Conservation (phyloP, 2,113 vertebrate species). For the Grammomys surdaster region DNA sequence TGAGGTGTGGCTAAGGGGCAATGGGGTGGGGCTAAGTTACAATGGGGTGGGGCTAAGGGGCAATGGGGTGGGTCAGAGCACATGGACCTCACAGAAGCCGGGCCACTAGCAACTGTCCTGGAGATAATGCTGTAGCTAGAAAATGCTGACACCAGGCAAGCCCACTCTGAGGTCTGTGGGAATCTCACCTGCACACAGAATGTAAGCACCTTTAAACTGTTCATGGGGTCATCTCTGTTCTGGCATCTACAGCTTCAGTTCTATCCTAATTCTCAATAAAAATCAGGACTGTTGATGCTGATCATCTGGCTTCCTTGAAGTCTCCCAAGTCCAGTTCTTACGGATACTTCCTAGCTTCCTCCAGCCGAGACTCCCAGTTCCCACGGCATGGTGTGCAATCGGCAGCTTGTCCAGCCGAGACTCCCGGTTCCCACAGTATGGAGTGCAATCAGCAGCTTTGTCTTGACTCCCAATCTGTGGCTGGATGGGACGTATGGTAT, state of each 20-base stretch:
- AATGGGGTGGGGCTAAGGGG: no score
- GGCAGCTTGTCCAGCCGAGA: not conserved
- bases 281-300: not conserved
- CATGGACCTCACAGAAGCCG: not conserved
- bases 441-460: no score
- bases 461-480: not conserved
- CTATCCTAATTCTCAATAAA: not conserved
- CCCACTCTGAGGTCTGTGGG: not conserved
- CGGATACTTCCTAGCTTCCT: not conserved
- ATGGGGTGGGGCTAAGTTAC: no score
- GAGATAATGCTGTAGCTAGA: not conserved
- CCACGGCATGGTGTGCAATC: not conserved
- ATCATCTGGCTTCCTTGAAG: not conserved
- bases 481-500: not conserved
- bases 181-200: not conserved
- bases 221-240: not conserved
- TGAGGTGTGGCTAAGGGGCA: no score
- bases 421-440: not conserved
- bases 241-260: not conserved
- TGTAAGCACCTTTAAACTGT: fast-evolving
- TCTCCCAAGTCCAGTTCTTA: not conserved
- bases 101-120: no score
- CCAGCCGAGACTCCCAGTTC: not conserved
- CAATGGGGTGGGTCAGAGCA: not conserved
- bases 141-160: not conserved